phyloP scores from a whole-genome alignment of 2,113 vertebrate species.

The human (Homo sapiens) region DNA sequence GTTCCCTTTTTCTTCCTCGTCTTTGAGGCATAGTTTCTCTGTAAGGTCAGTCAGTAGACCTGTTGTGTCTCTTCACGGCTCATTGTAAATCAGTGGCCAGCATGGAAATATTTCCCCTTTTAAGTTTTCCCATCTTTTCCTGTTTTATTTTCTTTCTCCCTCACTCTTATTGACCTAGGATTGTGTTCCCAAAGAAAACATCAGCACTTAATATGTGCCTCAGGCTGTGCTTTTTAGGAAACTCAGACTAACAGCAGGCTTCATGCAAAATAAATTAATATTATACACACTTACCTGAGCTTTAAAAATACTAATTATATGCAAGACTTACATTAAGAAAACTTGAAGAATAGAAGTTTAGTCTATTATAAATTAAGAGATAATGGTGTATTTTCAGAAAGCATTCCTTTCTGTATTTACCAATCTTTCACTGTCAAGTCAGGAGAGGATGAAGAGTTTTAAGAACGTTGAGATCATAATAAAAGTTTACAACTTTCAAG shows the following conservation, averaged over 20 bases:
- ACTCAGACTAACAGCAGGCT: not conserved
- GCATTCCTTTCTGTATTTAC: not conserved
- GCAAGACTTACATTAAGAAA: not conserved
- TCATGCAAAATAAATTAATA: not conserved
- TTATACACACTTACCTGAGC: not conserved
- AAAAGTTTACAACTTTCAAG: not conserved
- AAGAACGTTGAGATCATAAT: not conserved
- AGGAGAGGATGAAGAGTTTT: not conserved
- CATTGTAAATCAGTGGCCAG: not conserved
- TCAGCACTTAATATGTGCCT: not conserved
- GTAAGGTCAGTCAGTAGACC: not conserved
- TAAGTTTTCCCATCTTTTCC: not conserved
- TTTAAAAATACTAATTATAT: not conserved
- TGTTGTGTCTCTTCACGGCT: not conserved
- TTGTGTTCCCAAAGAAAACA: not conserved
- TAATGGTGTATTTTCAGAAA: not conserved
- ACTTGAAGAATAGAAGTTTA: not conserved
- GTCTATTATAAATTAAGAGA: not conserved
- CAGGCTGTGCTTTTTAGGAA: slow-evolving; percentile 3
- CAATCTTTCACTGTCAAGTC: not conserved
- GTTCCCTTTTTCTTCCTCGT: not conserved
- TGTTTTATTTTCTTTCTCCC: not conserved
- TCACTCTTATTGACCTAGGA: no score
- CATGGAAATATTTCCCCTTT: not conserved
- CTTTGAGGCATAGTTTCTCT: not conserved